A percentile compares a stretch with the other conserved stretches of the same genome.
These are phyloP conservation scores for Embidobia sp. DNA, from an alignment of 2,888 invertebrate species.

Conservation along the genomic window DNA sequence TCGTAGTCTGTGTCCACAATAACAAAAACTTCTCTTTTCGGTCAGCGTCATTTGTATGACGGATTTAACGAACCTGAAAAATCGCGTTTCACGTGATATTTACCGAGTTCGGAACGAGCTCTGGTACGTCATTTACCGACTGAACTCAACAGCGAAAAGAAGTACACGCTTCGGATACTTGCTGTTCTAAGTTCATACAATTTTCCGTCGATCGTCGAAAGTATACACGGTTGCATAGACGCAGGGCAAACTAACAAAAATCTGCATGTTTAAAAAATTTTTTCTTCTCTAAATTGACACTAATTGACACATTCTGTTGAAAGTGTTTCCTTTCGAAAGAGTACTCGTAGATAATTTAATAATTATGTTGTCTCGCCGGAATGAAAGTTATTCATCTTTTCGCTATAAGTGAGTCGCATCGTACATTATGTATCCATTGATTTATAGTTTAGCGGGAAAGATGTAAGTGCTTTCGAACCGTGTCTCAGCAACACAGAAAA, in stretches of 20 bases:
- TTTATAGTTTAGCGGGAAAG: slow-evolving; percentile 12
- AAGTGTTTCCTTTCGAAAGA: no score
- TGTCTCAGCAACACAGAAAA: no score
- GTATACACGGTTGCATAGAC: slow-evolving; percentile 34
- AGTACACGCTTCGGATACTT: slow-evolving; percentile 8
- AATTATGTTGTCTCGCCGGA: no score
- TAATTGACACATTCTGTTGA: no score
- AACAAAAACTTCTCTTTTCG: slow-evolving; percentile 30
- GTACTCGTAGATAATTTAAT: background rate
- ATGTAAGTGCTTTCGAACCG: slow-evolving; percentile 3
- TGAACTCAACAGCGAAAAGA: slow-evolving; percentile 34
- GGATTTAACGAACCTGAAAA: slow-evolving; percentile 69
- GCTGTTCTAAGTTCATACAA: slow-evolving; percentile 21
- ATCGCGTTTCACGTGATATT: slow-evolving; percentile 68
- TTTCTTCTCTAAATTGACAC: no score
- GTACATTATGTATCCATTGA: slow-evolving; percentile 13
- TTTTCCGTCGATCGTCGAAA: slow-evolving; percentile 13
- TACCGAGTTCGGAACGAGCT: slow-evolving; percentile 51
- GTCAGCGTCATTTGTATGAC: slow-evolving; percentile 59
- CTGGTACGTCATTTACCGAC: slow-evolving; percentile 21
- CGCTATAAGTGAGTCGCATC: background rate
- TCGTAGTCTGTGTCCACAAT: slow-evolving; percentile 7
- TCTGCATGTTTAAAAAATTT: no score
- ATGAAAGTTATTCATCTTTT: slow-evolving; percentile 10
- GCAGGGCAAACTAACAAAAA: slow-evolving; percentile 46